phyloP scores from a whole-genome alignment of 2,797 vertebrate species.

The Acomys russatus region DNA sequence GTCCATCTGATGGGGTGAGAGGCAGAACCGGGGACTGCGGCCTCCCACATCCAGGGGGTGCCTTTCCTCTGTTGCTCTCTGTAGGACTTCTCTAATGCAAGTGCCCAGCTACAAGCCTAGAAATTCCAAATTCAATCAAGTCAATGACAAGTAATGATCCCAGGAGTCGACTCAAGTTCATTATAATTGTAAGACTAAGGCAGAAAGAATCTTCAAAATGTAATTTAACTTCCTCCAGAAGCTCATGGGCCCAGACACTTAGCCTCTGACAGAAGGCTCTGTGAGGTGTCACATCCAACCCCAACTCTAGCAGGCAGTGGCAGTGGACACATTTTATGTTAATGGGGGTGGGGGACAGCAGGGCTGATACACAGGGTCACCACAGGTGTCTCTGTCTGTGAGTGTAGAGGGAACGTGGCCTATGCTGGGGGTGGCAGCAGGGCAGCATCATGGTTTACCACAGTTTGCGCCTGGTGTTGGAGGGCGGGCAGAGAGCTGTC shows the following conservation, averaged over 20 bases:
- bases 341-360: background rate
- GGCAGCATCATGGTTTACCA: rapidly evolving
- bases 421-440: background rate
- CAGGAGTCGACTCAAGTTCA: background rate
- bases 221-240: background rate
- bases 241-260: background rate
- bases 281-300: background rate
- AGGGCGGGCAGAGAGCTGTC: background rate
- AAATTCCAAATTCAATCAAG: background rate
- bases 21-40: background rate
- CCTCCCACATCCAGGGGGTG: background rate
- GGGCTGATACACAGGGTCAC: background rate
- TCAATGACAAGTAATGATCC: background rate
- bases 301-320: background rate
- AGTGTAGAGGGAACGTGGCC: background rate
- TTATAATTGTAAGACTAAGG: background rate
- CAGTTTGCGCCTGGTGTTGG: rapidly evolving
- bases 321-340: background rate
- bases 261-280: too few species aligned
- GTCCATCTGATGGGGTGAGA: background rate
- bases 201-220: background rate
- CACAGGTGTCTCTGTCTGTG: background rate
- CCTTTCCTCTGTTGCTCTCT: background rate
- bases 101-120: background rate
- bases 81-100: background rate